Conservation (phyloP, 2,797 vertebrate species). For the Oreochromis grahami region DNA sequence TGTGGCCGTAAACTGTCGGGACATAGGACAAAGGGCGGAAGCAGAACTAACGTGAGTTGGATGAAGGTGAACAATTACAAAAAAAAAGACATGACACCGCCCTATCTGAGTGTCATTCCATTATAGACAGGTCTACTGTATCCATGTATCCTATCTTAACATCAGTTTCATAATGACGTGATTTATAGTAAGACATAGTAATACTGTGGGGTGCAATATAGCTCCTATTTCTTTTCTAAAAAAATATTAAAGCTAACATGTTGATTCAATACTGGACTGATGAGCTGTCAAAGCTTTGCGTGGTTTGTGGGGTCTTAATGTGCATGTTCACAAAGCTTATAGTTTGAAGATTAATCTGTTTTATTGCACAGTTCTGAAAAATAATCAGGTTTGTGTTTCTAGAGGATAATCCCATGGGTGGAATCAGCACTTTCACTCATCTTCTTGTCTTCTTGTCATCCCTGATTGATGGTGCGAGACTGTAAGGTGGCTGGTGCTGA, state of each 20-base stretch:
- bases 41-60: neutral
- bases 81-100: neutral
- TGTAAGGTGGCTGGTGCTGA: neutral
- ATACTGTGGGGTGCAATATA: neutral
- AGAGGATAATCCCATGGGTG: neutral
- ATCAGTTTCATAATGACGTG: neutral
- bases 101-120: neutral
- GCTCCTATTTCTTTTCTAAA: neutral
- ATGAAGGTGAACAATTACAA: neutral
- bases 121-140: neutral
- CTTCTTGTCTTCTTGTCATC: constrained; percentile 9
- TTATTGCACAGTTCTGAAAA: neutral
- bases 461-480: neutral
- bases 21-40: neutral
- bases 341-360: neutral
- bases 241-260: neutral
- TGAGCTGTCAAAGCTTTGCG: neutral
- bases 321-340: neutral
- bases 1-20: neutral
- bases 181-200: neutral
- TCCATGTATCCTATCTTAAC: neutral
- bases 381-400: neutral
- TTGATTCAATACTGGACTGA: neutral
- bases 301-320: neutral
- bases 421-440: neutral